Base-by-base conservation (phyloP, 2,113 vertebrate species). In the Gila orcuttii region DNA sequence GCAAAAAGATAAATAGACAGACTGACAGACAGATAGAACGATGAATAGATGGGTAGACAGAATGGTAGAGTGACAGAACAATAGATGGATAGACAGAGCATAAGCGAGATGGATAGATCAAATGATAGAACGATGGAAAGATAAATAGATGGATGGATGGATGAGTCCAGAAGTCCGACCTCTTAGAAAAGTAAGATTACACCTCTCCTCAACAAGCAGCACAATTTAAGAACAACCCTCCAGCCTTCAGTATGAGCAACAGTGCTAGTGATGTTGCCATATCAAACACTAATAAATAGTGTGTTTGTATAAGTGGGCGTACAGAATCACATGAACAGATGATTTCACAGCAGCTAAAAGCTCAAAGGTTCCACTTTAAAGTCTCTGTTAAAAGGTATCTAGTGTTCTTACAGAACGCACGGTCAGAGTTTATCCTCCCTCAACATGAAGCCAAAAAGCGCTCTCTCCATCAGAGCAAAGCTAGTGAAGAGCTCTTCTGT, bases 361-460 rank as follows among this genome's bases (percentile, higher is more conserved):
- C 79, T 66, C 39, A 66, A 68, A 31, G 60, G n/a, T 81, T 81
- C 2, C 60, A 81, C 39, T 81, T 81, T 47, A 50, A 81, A 80
- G 79, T 42, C 6, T 28, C 39, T 33, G 13, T 68, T 82, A 68
- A 68, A 82, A 82, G 62, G 25, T 42, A 31, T 21, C 9, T 17
- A 50, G 42, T 23, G 79, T 64, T 80, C 59, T 64, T 42, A 28
- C 12, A 81, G n/a, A 80, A 28, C 59, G 6, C 59, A 64, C 42
- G 25, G 79, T 64, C 57, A 60, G 62, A 81, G 60, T 68, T 57
- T 55, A 76, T 76, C 39, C 59, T 15, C 79, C 57, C 76, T 79
- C 31, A 59, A 79, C 28, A 59, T n/a, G 76, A 59, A 62, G 21
- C 57, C 57, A 52, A 50, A 82, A 28, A 50, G 23, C 42, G 52